Evolutionary conservation across 2,113 vertebrate genomes (phyloP), one percentile per base, ranked within the genome.

Genomic region (Seriola aureovittata): DNA sequence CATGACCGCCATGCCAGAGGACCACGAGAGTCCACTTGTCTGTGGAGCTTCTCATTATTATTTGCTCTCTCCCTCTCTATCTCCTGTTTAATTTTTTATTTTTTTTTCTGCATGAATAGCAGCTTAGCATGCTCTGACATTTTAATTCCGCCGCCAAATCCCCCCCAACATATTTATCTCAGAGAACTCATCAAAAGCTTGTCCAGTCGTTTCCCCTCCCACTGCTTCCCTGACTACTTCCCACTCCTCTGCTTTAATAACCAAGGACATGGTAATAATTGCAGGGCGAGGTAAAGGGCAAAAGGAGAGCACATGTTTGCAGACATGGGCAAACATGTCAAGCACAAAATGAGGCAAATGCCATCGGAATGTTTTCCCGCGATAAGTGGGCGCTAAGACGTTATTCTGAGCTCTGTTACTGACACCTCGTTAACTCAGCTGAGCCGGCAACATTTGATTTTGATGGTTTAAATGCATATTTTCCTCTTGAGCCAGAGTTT

Each of bases 71-170:
- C 36, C 3, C 71, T 75, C 55, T 82, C 88, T 60, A 55, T 68
- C 72, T 80, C 36, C 59, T 57, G 19, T 76, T 85, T 69, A 29
- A 75, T 84, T 86, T 84, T 84, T 60, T 29, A 29, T 29, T 29
- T 65, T 66, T 64, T 60, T 75, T 42, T 32, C 55, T 85, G 69
- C 87, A 78, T 82, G 81, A 79, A 88, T 86, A 90, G 74, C 93
- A 90, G 91, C 87, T 94, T 92, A 93, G 88, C 86, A 80, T 75
- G 78, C 70, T 71, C 79, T 88, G 91, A 93, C 93, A 92, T 93
- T 93, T 94, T 92, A 93, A 93, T 92, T 91, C 91, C 83, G 42
- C 57, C 59, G 19, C 85, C 65, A 93, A 92, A 93, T 92, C 92
- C 89, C 72, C 72, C 79, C 57, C 71, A 87, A 92, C 87, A 93